Percentiles rank a stretch among this genome's conserved stretches.
These are phyloP conservation scores for Laticauda laticaudata DNA, from an alignment of 2,113 vertebrate genomes.

Conservation along the genomic window DNA sequence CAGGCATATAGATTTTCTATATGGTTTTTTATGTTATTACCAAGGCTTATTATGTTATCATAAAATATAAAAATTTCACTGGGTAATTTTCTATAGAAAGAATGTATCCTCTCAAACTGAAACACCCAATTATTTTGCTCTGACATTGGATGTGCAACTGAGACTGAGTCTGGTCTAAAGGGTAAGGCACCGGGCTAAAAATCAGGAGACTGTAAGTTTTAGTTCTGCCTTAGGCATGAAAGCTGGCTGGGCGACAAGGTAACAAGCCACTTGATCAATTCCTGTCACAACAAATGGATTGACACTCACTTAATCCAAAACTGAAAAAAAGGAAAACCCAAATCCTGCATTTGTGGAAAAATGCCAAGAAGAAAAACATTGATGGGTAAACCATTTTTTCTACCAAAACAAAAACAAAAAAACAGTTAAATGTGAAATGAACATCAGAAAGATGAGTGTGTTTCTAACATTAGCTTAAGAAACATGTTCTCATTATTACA, in stretches of 20 bases:
- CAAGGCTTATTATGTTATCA: not conserved
- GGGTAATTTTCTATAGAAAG: not conserved
- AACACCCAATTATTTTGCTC: not conserved
- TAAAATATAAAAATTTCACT: not conserved
- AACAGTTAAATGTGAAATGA: not conserved
- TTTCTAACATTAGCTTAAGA: not conserved
- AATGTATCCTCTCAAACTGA: not conserved
- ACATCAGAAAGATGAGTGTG: not conserved
- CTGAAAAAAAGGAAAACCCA: not conserved
- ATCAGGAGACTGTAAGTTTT: not conserved
- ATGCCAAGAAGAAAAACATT: not conserved
- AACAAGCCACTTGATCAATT: not conserved
- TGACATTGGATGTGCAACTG: not conserved
- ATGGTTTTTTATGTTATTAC: too few relatives aligned
- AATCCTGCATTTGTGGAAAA: not conserved
- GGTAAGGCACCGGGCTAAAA: not conserved
- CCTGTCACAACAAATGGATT: not conserved
- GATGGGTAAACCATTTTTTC: not conserved
- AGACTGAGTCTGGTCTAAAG: not conserved
- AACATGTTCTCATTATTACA: not conserved
- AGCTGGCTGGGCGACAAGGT: not conserved
- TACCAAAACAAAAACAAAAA: not conserved
- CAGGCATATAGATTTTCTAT: not conserved
- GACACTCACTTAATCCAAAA: not conserved
- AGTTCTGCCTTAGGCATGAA: not conserved